Evolutionary conservation across 2,113 vertebrate genomes (phyloP).

Genomic region (Mobula hypostoma): DNA sequence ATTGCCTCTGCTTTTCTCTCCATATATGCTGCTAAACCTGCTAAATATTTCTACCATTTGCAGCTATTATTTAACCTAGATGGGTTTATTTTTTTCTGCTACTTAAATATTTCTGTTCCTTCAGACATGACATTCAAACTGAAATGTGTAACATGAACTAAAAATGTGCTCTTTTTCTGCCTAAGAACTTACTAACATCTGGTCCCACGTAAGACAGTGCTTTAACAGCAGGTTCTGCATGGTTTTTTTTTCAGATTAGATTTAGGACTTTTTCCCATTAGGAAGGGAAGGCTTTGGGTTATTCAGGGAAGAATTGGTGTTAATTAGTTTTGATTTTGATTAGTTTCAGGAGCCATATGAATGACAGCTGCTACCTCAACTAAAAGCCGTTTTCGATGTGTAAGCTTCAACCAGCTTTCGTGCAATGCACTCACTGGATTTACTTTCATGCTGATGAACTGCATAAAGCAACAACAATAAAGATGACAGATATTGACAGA

Average conservation of each 20-base stretch:
- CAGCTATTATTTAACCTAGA: not conserved
- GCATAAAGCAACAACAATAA: slow-evolving; percentile 23
- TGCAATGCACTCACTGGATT: not conserved
- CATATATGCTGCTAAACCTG: too few species aligned
- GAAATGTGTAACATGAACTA: not conserved
- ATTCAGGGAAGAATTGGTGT: not conserved
- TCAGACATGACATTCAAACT: not conserved
- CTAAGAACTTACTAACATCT: not conserved
- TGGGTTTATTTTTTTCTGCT: not conserved
- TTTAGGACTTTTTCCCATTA: not conserved
- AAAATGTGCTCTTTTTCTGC: not conserved
- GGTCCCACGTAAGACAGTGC: not conserved
- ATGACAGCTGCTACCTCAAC: not conserved
- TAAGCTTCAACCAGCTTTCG: not conserved
- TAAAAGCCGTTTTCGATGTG: not conserved
- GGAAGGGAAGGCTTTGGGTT: not conserved
- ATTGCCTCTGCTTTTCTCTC: too few species aligned
- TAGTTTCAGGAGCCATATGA: not conserved
- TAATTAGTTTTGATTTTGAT: not conserved
- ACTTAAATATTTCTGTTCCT: not conserved
- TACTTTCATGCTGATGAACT: not conserved
- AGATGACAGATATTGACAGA: slow-evolving; percentile 35
- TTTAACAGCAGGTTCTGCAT: not conserved
- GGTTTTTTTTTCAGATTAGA: not conserved
- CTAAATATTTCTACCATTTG: too few species aligned